Evolutionary conservation across 92 coral and sea anemone species (phyloP), one percentile per base, ranked within the genome.

Genomic region (Parazoanthus atlanticus): DNA sequence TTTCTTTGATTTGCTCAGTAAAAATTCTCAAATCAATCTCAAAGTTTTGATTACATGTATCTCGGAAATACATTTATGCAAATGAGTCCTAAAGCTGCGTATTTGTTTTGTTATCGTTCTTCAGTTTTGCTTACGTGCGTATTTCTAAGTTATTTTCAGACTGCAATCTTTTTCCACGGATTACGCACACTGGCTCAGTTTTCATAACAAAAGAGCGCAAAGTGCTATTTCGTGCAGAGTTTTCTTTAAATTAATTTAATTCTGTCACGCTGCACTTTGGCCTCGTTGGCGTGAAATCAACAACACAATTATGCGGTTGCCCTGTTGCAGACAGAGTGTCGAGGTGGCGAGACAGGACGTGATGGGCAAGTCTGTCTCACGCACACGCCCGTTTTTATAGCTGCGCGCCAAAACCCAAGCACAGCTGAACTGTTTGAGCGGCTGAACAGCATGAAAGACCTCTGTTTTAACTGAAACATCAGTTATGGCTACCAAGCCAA

Each of bases 231-330:
- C 26, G 8, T 58, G 67, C 67, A 58, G 67, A 40, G 66, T 47
- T 81, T 81, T 81, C 71, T 81, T 29, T 65, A 49, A 49, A 49
- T 70, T 46, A n/a, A 19, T 58, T 58, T 58, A 58, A 58, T 58
- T 58, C 67, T 58, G 67, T 58, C 26, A 58, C n/a, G 67, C 67
- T 58, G 67, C 26, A 58, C 67, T 58, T 58, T 58, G 67, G 67
- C 67, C 64, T 54, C 64, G 64, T 17, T 54, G 64, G 49, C 49
- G 49, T 43, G 49, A 43, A 43, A 43, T 43, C 49, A 43, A 43
- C 49, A 43, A 49, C 15, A 9, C 56, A 49, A 49, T 49, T 49
- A 49, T 49, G 56, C 56, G 16, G 56, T 49, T 49, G 56, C 56
- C 56, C 56, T 49, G 56, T 49, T 49, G 56, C 56, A 49, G 49